phyloP scores from a whole-genome alignment of 2,888 invertebrate genomes.

The Andrena chrysosceles region DNA sequence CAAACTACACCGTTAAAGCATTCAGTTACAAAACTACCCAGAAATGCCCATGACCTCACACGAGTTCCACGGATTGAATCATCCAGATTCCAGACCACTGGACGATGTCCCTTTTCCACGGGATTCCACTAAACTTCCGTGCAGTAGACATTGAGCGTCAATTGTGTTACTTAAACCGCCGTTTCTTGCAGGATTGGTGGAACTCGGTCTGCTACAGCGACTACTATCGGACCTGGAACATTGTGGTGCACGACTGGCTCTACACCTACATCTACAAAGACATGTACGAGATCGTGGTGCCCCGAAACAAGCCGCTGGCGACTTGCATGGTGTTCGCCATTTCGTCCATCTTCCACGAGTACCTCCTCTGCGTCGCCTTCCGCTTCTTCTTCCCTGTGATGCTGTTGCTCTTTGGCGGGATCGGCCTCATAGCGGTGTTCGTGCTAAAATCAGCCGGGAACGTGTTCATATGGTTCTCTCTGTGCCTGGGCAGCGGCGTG shows the following conservation, averaged over 20 bases:
- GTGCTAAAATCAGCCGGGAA: slow-evolving; percentile 88
- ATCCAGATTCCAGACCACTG: slow-evolving; percentile 1
- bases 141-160: no score
- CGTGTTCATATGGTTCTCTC: slow-evolving; percentile 93
- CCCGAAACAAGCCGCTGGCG: slow-evolving; percentile 86
- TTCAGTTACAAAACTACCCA: not conserved
- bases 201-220: slow-evolving; percentile 92
- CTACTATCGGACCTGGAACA: slow-evolving; percentile 98
- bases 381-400: slow-evolving; percentile 96
- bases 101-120: not conserved
- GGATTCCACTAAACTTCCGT: slow-evolving; percentile 2
- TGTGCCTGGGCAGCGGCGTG: slow-evolving; percentile 92
- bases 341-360: slow-evolving; percentile 95
- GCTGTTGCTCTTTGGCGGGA: slow-evolving; percentile 90
- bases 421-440: slow-evolving; percentile 88
- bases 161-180: no score
- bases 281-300: slow-evolving; percentile 84
- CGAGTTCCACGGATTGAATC: slow-evolving; percentile 24
- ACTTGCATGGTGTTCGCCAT: slow-evolving; percentile 90
- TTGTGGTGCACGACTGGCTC: slow-evolving; percentile 97
- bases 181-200: slow-evolving; percentile 81
- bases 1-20: not conserved
- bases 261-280: slow-evolving; percentile 95
- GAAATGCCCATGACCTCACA: not conserved
- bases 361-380: slow-evolving; percentile 91